Base-by-base conservation (phyloP, 2,888 invertebrate genomes). In the Xylota segnis region DNA sequence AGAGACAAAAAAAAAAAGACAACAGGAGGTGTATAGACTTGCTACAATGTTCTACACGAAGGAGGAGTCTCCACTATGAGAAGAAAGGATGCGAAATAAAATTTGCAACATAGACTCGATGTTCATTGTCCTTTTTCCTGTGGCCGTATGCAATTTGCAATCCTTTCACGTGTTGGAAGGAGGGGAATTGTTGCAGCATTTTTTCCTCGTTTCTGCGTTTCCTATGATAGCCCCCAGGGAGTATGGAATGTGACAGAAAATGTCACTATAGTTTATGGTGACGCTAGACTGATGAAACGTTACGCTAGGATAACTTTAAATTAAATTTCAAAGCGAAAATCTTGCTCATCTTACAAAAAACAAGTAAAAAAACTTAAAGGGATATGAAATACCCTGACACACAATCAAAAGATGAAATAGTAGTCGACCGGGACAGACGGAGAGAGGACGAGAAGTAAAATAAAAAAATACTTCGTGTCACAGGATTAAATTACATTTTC, bases 401-500 rank as follows among this genome's bases (percentile, higher is more conserved):
- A 56, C 45, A 63, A 71, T 71, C 70, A 71, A 40, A 63, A 27
- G 54, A 9, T 34, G 9, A 47, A 40, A 63, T 18, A 10, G 5
- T 27, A 70, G 23, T 16, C 40, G 10, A 43, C 0, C 1, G 18
- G 12, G 23, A 16, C 3, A 4, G 16, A 37, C 4, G 3, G 14
- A 58, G 9, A 29, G 18, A 12, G 10, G 14, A 7, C 5, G 16
- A 3, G 32, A 32, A 40, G 43, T n/a, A 56, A 34, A 45, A 45
- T n/a, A 27, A 34, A 27, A 12, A 29, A 14, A 27, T 12, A 63
- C 12, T 18, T 3, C 18, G 12, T 18, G 27, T 56, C 40, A 68
- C 61, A 72, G 29, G 58, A 43, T 79, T 52, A 79, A 59, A 65
- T 72, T 66, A 72, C 65, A 50, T 79, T 72, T 66, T 72, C 79